A percentile compares a stretch with the other conserved stretches of the same genome.
These are phyloP conservation scores for Adoxophyes honmai DNA, from an alignment of 1,140 invertebrate genomes.

Conservation along the genomic window DNA sequence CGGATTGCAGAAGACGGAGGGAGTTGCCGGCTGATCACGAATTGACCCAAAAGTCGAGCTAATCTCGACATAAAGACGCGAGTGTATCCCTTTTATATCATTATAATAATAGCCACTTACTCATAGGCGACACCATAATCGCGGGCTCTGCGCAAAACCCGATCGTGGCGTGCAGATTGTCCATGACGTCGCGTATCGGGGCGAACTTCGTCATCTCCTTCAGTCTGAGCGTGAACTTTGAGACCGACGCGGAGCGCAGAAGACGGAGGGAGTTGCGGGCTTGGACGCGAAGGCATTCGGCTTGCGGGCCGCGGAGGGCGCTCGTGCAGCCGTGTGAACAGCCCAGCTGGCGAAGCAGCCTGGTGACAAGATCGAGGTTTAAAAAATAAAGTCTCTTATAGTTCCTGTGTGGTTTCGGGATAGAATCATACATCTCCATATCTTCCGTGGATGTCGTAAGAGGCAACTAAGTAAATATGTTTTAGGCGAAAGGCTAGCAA, in stretches of 20 bases:
- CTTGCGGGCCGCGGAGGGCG: conserved; percentile 90
- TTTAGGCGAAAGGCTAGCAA: too few species aligned
- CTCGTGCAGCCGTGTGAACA: conserved; percentile 90
- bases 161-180: conserved; percentile 96
- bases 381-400: too few species aligned
- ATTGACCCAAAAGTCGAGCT: too few species aligned
- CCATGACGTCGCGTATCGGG: conserved; percentile 89
- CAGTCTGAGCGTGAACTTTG: conserved; percentile 88
- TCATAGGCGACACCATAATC: conserved; percentile 88
- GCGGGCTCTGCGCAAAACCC: conserved; percentile 96
- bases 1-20: conserved; percentile 85
- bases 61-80: too few species aligned
- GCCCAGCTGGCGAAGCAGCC: conserved; percentile 92
- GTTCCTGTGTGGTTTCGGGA: too few species aligned
- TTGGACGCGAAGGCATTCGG: conserved; percentile 93
- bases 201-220: conserved; percentile 87
- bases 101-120: too few species aligned
- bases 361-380: conserved; percentile 58
- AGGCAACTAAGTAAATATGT: too few species aligned
- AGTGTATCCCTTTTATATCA: too few species aligned
- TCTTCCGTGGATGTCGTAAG: too few species aligned
- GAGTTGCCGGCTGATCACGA: conserved; percentile 91
- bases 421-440: too few species aligned
- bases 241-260: conserved; percentile 82
- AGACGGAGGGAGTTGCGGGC: conserved; percentile 89